Evolutionary conservation across 2,113 vertebrate species (phyloP), one percentile per base, ranked within the genome.

Genomic region (Cottus gobio): DNA sequence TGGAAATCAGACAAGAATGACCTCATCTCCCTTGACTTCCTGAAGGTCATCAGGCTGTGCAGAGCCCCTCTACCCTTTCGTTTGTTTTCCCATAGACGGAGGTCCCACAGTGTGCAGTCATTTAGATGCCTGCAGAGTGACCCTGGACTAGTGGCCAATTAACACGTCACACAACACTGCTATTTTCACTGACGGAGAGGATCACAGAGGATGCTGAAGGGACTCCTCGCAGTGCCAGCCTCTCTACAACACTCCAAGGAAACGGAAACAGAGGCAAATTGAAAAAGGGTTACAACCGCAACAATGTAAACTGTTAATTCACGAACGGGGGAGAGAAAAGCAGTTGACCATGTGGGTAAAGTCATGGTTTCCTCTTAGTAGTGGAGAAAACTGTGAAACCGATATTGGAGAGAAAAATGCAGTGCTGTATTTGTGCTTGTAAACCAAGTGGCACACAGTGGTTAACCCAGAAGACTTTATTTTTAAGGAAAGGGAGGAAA

Each of bases 1-100:
- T 93, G 91, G 88, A 90, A 86, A 80, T 87, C 77, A 75, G 80
- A 62, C 86, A 90, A 83, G 60, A 64, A 83, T 93, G 90, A 94
- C 87, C 82, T 95, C 93, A 93, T 92, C 77, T 81, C 77, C 58
- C 30, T 64, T 75, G 75, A 90, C 77, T 91, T 90, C 79, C 79
- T 91, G 77, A 73, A 70, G 91, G 89, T 86, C 82, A 78, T 74
- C 71, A 68, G 90, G 80, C 81, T 82, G 56, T 54, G 66, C 36
- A 4, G 64, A 90, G 78, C 72, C 82, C 63, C 36, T 82, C 80
- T 66, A 64, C 72, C 75, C 84, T 50, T 63, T 67, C 75, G 74
- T 80, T 76, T 83, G 67, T 88, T 86, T 67, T 63, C 37, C 61
- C 52, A 66, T 64, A 44, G 48, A 71, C 37, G 81, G 46, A 77